Percentiles rank a stretch among this genome's conserved stretches.
Evolutionary conservation across 1,140 invertebrate genomes (phyloP).

Genomic region (Drosophila obscura): DNA sequence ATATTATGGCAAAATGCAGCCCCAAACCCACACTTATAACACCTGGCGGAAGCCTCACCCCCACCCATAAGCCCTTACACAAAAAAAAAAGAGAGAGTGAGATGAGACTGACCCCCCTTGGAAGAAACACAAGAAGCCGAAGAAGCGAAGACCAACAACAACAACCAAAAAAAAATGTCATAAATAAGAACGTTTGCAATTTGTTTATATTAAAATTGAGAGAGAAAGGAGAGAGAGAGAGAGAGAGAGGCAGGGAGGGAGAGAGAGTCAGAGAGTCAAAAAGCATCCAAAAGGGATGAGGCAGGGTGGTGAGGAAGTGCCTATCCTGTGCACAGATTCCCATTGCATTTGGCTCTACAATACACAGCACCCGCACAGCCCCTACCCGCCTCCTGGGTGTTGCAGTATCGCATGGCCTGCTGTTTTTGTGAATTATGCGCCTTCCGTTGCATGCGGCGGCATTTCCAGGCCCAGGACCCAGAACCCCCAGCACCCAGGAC

Average conservation of each 20-base stretch:
- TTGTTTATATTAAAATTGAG: slow-evolving; percentile 78
- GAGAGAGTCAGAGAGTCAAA: slow-evolving; percentile 52
- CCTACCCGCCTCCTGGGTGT: background rate
- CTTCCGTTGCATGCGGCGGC: slow-evolving; percentile 79
- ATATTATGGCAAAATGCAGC: background rate
- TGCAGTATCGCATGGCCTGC: slow-evolving; percentile 55
- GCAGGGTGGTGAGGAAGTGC: slow-evolving; percentile 1
- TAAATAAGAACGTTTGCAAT: slow-evolving; percentile 75
- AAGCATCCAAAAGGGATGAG: slow-evolving; percentile 54
- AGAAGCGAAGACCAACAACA: slow-evolving; percentile 9
- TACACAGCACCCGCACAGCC: background rate
- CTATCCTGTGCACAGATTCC: slow-evolving; percentile 55
- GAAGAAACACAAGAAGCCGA: slow-evolving; percentile 13
- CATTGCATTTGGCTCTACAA: slow-evolving; percentile 51
- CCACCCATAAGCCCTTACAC: background rate
- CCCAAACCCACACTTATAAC: background rate
- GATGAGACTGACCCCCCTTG: background rate
- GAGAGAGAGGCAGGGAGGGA: too few species aligned
- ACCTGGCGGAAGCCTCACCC: background rate
- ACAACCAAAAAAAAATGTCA: slow-evolving; percentile 60
- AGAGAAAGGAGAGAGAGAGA: too few species aligned
- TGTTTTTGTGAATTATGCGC: slow-evolving; percentile 80
- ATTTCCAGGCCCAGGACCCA: slow-evolving; percentile 50
- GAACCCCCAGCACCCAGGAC: background rate
- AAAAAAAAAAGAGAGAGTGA: background rate